Conservation (phyloP, 2,797 vertebrate genomes). For the Crenichthys baileyi region DNA sequence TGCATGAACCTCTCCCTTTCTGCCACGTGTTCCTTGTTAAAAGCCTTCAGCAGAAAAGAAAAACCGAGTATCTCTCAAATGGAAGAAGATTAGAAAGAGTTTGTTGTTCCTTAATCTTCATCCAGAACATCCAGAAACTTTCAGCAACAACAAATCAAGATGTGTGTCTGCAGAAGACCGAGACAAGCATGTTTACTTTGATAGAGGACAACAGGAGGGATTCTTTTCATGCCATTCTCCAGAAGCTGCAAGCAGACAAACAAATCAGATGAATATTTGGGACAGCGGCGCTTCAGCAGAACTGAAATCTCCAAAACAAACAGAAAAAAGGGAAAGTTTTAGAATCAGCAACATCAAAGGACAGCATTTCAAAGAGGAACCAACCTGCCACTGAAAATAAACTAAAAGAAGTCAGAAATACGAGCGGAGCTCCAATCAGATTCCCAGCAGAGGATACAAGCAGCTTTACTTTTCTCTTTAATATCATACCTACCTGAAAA, state of each 20-base stretch:
- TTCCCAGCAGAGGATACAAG: background rate
- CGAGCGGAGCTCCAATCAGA: background rate
- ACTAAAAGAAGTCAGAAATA: background rate
- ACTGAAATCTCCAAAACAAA: background rate
- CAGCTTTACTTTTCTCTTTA: background rate
- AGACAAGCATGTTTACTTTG: background rate
- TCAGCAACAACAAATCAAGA: background rate
- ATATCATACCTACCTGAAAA: background rate
- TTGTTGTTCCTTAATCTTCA: background rate
- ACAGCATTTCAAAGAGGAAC: background rate
- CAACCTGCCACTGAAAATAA: constrained; percentile 1
- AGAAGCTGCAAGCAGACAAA: background rate
- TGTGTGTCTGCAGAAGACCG: background rate
- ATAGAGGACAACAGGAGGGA: background rate
- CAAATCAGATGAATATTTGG: constrained; percentile 2
- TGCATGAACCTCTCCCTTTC: background rate
- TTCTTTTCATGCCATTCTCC: background rate
- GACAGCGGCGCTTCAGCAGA: background rate
- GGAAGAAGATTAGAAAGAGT: background rate
- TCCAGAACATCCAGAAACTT: background rate
- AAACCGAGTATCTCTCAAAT: background rate
- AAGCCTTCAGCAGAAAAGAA: background rate
- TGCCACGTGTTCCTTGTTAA: background rate
- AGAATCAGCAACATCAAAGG: background rate
- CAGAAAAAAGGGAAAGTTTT: background rate